phyloP scores from a whole-genome alignment of 2,888 invertebrate genomes.

The Sphaerophoria rueppellii region DNA sequence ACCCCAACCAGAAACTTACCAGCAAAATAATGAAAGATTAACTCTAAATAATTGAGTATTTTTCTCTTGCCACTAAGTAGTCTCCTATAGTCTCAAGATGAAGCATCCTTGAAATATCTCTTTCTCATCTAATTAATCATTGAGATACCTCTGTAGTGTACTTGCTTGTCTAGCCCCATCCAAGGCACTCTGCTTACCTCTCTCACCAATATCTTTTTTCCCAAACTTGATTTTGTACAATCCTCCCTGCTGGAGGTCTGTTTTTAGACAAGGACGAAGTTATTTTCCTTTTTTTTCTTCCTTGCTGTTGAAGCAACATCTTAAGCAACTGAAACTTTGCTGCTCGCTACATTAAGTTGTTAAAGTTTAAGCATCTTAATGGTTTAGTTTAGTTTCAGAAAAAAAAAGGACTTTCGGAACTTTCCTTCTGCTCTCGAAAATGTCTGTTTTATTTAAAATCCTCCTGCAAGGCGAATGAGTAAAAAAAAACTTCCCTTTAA shows the following conservation, averaged over 20 bases:
- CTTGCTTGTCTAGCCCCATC: neutral
- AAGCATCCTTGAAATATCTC: constrained; percentile 37
- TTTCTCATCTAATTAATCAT: constrained; percentile 65
- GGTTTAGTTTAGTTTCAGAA: constrained; percentile 19
- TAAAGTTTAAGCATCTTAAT: constrained; percentile 64
- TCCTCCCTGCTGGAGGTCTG: neutral
- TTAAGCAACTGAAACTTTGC: constrained; percentile 47
- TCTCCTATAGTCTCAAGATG: constrained; percentile 11
- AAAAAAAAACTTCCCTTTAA: neutral
- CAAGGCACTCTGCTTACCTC: neutral
- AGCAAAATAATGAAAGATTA: constrained; percentile 50
- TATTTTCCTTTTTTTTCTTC: neutral
- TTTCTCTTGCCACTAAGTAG: constrained; percentile 52
- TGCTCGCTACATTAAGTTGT: constrained; percentile 65
- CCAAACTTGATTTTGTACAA: constrained; percentile 43
- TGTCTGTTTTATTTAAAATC: constrained; percentile 62
- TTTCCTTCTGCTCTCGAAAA: constrained; percentile 22
- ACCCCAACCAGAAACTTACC: constrained; percentile 17
- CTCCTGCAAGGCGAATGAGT: neutral
- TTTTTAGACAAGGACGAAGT: constrained; percentile 2
- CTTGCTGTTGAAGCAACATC: neutral
- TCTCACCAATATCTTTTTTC: too few species aligned
- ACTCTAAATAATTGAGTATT: constrained; percentile 65
- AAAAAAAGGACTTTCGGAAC: constrained; percentile 47
- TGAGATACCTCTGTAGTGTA: constrained; percentile 4